Evolutionary conservation across 2,113 vertebrate genomes (phyloP).

Genomic region (Pipra filicauda): DNA sequence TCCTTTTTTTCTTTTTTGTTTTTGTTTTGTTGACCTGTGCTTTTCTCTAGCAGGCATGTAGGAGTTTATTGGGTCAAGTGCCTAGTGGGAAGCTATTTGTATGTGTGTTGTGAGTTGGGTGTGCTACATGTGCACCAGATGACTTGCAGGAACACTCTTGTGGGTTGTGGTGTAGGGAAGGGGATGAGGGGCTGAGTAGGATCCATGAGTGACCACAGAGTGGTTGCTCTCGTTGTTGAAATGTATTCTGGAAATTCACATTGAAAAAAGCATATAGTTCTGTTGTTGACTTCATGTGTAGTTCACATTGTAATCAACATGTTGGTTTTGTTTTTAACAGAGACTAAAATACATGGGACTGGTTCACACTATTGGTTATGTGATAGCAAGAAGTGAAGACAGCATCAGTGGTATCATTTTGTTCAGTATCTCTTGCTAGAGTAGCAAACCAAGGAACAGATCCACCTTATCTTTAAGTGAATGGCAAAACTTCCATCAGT

Average conservation of each 20-base stretch:
- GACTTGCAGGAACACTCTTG: not conserved
- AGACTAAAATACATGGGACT: not conserved
- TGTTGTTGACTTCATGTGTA: not conserved
- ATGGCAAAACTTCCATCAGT: not conserved
- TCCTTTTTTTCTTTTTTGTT: not conserved
- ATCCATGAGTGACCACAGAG: not conserved
- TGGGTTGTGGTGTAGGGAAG: not conserved
- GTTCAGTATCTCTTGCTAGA: not conserved
- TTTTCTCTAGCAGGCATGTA: not conserved
- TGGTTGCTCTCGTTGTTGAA: not conserved
- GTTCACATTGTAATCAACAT: not conserved
- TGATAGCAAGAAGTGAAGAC: not conserved
- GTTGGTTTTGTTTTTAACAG: not conserved
- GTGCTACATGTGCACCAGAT: not conserved
- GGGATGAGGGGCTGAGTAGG: not conserved
- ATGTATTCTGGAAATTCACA: not conserved
- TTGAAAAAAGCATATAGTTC: not conserved
- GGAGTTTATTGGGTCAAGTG: not conserved
- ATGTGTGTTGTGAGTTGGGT: accelerated
- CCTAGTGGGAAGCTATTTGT: not conserved
- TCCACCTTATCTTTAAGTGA: not conserved
- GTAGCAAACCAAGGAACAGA: not conserved
- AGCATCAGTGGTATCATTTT: not conserved
- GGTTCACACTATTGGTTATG: not conserved
- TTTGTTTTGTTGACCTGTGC: not conserved